phyloP scores from a whole-genome alignment of 2,113 vertebrate genomes.

The Seriola aureovittata region DNA sequence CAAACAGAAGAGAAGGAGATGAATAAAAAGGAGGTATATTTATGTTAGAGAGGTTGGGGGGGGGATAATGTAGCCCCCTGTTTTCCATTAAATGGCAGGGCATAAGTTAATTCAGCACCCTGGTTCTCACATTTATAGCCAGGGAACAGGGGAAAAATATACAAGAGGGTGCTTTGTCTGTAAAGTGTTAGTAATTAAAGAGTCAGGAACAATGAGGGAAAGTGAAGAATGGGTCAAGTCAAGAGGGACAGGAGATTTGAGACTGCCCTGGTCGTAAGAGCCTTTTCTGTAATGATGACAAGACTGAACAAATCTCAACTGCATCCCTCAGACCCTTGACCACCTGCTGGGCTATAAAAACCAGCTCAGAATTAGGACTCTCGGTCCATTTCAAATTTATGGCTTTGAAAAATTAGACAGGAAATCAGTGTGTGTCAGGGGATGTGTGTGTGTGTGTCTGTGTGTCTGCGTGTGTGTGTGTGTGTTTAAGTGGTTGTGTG shows the following conservation, averaged over 20 bases:
- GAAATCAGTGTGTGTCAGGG: slow-evolving; percentile 36
- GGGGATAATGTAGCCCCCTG: slow-evolving; percentile 21
- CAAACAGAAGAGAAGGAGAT: slow-evolving; percentile 20
- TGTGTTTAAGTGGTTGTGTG: background rate
- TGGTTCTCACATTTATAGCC: slow-evolving; percentile 50
- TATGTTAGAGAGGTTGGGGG: slow-evolving; percentile 22
- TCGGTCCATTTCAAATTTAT: slow-evolving; percentile 1
- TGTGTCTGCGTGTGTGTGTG: slow-evolving; percentile 12
- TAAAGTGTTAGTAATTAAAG: slow-evolving; percentile 31
- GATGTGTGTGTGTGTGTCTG: background rate
- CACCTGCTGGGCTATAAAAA: slow-evolving; percentile 56
- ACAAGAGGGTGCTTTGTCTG: slow-evolving; percentile 3
- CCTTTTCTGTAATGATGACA: slow-evolving; percentile 44
- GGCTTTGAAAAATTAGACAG: slow-evolving; percentile 55
- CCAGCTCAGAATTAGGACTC: background rate
- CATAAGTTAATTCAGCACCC: slow-evolving; percentile 63
- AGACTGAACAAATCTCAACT: slow-evolving; percentile 45
- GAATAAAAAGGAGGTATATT: slow-evolving; percentile 33
- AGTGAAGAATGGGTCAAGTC: slow-evolving; percentile 25
- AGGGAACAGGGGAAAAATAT: slow-evolving; percentile 11
- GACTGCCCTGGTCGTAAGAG: slow-evolving; percentile 14
- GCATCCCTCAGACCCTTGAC: slow-evolving; percentile 20
- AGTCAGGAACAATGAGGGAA: slow-evolving; percentile 9
- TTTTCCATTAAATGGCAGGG: slow-evolving; percentile 40
- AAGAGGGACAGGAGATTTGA: slow-evolving; percentile 34